Evolutionary conservation across 2,797 vertebrate genomes (phyloP), one percentile per base, ranked within the genome.

Genomic region (Schizopygopsis malacanthus): DNA sequence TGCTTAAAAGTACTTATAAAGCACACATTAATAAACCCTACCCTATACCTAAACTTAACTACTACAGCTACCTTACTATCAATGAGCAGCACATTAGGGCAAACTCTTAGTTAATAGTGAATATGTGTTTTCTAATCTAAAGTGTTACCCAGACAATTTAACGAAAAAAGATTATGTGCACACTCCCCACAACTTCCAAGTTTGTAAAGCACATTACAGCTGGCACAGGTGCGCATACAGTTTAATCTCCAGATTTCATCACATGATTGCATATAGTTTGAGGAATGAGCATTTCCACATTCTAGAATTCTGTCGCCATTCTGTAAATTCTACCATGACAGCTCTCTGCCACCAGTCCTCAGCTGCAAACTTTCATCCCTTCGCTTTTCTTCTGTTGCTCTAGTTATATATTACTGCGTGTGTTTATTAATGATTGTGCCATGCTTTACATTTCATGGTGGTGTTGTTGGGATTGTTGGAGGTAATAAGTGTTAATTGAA

Each of bases 401-500:
- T 5, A 54, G 9, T 37, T 54, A 9, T 12, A 41, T 41, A n/a
- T 41, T 15, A 15, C 33, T 39, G 18, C 33, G 54, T 22, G 6
- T 2, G 1, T 39, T 59, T 59, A 78, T 56, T 59, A 59, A 78
- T 8, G 0, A 77, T 39, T 39, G 10, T 12, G 33, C 28, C 1
- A 12, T 2, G 18, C 33, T 77, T 22, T 77, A 11, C 11, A 13
- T 15, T 77, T 77, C 33, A 77, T 56, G 28, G 0, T 2, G 6
- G 20, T n/a, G 50, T 2, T 78, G 22, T 59, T 22, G 33, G 33
- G 33, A 13, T 39, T 59, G 54, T 39, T n/a, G 11, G 20, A n/a
- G 7, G 33, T 77, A 37, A 59, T 12, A 78, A 59, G 33, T 77
- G 37, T 59, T 22, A 37, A 76, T 75, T 52, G 18, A 75, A 75